These are phyloP conservation scores for Aeoliscus strigatus DNA, from an alignment of 2,797 vertebrate species.

Conservation along the genomic window DNA sequence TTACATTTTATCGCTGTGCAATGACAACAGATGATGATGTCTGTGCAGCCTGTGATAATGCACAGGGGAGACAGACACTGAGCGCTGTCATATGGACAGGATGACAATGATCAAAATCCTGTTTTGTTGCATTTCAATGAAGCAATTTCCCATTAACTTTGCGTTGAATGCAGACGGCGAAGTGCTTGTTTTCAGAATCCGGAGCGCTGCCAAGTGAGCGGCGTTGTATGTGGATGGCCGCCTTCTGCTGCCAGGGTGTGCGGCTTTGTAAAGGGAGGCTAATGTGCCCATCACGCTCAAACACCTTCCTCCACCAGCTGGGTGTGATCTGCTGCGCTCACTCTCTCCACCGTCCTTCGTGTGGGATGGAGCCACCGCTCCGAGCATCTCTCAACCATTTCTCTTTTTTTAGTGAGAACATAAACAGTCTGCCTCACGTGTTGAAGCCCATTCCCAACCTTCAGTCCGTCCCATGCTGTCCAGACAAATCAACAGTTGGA, in stretches of 20 bases:
- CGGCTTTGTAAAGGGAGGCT: constrained; percentile 50
- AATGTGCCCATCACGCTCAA: constrained; percentile 53
- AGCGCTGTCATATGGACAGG: constrained; percentile 54
- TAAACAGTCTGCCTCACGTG: constrained; percentile 28
- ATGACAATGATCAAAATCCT: constrained; percentile 50
- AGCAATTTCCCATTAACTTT: constrained; percentile 66
- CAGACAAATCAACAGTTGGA: constrained; percentile 61
- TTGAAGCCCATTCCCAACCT: constrained; percentile 34
- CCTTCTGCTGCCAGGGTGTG: constrained; percentile 50
- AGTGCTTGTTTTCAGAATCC: constrained; percentile 61
- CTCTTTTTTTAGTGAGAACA: constrained; percentile 38
- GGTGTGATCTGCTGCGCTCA: constrained; percentile 23
- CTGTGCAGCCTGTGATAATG: constrained; percentile 31
- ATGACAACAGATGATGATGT: constrained; percentile 19
- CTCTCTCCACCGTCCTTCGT: constrained; percentile 16
- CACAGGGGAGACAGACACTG: constrained; percentile 29
- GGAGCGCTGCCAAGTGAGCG: constrained; percentile 59
- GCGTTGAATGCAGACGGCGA: constrained; percentile 58
- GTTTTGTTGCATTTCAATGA: constrained; percentile 54
- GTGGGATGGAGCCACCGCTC: constrained; percentile 19
- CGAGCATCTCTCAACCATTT: constrained; percentile 31
- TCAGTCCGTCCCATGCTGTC: constrained; percentile 51
- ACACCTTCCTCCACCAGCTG: constrained; percentile 25
- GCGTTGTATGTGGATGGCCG: constrained; percentile 61
- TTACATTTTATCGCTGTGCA: constrained; percentile 28